A percentile compares a stretch with the other conserved stretches of the same genome.
Conservation (phyloP, 2,797 vertebrate species). For the Stomatorhinus walkeri region DNA sequence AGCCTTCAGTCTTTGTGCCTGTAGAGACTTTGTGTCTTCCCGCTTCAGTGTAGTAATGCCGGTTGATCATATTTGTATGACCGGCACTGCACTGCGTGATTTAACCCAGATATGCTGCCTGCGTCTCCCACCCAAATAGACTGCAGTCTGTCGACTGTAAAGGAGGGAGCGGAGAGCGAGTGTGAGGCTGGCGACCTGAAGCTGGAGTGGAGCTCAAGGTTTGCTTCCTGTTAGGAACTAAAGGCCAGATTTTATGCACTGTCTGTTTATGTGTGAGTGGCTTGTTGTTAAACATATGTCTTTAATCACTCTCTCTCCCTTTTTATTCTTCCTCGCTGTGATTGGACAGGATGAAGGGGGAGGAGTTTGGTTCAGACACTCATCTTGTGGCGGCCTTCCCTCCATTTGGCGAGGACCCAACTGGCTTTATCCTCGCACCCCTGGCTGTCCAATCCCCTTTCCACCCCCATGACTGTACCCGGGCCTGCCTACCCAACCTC, state of each 20-base stretch:
- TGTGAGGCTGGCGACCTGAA: neutral
- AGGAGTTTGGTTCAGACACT: neutral
- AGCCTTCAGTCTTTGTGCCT: neutral
- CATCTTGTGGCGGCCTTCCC: neutral
- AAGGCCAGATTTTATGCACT: neutral
- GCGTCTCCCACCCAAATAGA: neutral
- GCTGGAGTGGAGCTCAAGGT: conserved; percentile 27
- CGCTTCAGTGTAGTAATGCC: neutral
- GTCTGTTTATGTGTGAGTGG: neutral
- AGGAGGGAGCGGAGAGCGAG: neutral
- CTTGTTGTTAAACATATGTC: neutral
- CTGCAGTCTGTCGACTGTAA: conserved; percentile 11
- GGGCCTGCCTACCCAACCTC: conserved; percentile 52
- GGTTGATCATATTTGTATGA: neutral
- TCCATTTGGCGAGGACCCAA: neutral
- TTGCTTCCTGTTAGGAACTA: neutral
- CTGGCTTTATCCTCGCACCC: neutral
- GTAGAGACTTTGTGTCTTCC: neutral
- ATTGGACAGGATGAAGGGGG: neutral
- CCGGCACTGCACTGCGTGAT: neutral
- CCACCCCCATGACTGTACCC: conserved; percentile 54
- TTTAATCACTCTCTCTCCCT: neutral
- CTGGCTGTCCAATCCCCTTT: conserved; percentile 32
- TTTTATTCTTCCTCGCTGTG: neutral
- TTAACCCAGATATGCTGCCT: conserved; percentile 30